Conservation (phyloP, 2,888 invertebrate species). For the Drosophila melanosoma region DNA sequence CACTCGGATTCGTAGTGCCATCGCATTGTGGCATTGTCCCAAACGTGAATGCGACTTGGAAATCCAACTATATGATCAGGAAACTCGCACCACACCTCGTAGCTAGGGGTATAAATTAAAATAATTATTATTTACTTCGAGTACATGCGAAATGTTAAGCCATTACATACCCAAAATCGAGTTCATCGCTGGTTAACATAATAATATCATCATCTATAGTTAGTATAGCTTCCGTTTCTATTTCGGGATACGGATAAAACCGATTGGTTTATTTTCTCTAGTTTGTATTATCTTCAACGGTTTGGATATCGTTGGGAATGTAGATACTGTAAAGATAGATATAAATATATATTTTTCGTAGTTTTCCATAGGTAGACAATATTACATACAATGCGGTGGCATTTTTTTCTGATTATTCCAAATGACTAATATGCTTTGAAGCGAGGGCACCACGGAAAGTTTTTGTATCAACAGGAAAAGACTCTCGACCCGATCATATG, state of each 20-base stretch:
- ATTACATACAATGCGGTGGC: constrained; percentile 92
- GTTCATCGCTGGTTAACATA: constrained; percentile 97
- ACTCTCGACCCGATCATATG: constrained; percentile 96
- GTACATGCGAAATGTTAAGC: not conserved
- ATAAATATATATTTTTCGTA: too few species aligned
- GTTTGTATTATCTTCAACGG: constrained; percentile 96
- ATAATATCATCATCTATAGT: constrained; percentile 98
- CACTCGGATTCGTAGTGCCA: constrained; percentile 99
- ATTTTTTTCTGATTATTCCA: constrained; percentile 98
- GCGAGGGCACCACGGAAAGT: constrained; percentile 93
- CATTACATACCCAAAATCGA: constrained; percentile 94
- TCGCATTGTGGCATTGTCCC: constrained; percentile 93
- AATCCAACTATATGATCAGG: constrained; percentile 98
- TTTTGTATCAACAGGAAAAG: constrained; percentile 94
- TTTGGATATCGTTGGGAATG: constrained; percentile 95
- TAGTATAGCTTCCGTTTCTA: constrained; percentile 97
- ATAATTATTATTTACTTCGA: not conserved
- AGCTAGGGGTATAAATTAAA: constrained; percentile 81
- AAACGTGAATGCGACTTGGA: constrained; percentile 96
- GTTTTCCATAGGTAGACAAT: not conserved
- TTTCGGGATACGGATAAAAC: constrained; percentile 97
- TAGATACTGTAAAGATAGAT: constrained; percentile 87
- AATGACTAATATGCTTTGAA: constrained; percentile 95
- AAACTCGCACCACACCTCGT: constrained; percentile 98
- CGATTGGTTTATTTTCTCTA: constrained; percentile 96